Evolutionary conservation across 2,113 vertebrate species (phyloP), one percentile per base, ranked within the genome.

Genomic region (Apaloderma vittatum): DNA sequence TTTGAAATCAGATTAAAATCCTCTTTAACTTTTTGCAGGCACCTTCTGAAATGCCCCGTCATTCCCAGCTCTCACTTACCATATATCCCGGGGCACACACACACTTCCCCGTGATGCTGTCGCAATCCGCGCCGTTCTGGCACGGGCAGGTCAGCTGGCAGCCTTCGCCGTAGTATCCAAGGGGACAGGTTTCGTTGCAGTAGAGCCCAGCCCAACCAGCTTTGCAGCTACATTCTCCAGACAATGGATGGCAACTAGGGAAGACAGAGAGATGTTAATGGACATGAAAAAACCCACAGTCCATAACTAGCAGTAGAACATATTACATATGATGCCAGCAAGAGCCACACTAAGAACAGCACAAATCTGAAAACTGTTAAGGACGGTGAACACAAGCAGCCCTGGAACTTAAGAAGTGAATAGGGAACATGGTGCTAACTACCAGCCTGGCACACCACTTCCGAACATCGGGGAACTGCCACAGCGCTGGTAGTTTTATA

Each of bases 141-240:
- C 99, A 99, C 86, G 97, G 97, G 83, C 99, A 99, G 32, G 97
- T 86, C 93, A 98, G 95, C 94, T 90, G 98, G 98, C 99, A 99
- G 94, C 98, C 98, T 40, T 99, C 98, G 2, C 99, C 99, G 2
- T 99, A 98, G 98, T 92, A 99, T 30, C 99, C 99, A 3, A 98
- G 96, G 3, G 99, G 98, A 94, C 99, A 99, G 88, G 98, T 99
- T 96, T 99, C 99, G 14, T 99, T 99, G 98, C 99, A 99, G 98
- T 99, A 99, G 62, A 98, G 98, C 49, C 99, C 99, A 36, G 99
- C 98, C 99, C 99, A 99, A 96, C 99, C 99, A 5, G 98, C 98
- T 83, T 98, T 98, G 97, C 99, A 99, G 88, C 98, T 98, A 94
- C 99, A 99, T 91, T 99, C 99, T 90, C 99, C 99, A 68, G 99